Evolutionary conservation across 64 coral and sea anemone species (phyloP).

Genomic region (Trachythela sp.): DNA sequence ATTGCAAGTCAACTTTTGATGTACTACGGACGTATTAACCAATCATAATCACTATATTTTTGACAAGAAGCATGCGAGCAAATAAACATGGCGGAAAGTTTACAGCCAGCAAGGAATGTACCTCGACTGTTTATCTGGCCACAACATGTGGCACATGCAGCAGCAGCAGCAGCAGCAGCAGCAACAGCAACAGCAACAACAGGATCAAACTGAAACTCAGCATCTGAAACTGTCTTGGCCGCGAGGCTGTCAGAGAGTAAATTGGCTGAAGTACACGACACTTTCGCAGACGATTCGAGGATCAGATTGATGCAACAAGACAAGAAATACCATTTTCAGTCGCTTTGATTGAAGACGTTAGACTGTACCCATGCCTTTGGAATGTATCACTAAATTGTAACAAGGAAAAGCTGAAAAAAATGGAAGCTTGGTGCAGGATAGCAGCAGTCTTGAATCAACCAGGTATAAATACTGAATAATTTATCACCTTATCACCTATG

Average conservation of each 20-base stretch:
- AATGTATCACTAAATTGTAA: background rate
- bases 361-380: conserved; percentile 2
- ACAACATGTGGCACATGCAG: background rate
- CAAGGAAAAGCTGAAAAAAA: conserved; percentile 9
- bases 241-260: background rate
- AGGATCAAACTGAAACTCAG: background rate
- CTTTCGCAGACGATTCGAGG: background rate
- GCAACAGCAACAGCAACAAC: background rate
- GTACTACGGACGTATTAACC: background rate
- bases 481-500: background rate
- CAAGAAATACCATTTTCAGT: background rate
- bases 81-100: background rate
- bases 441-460: conserved; percentile 1
- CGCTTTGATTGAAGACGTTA: background rate
- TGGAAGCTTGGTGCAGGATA: conserved; percentile 6
- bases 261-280: background rate
- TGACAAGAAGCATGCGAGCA: background rate
- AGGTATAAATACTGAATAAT: background rate
- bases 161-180: background rate
- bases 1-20: background rate
- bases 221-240: background rate
- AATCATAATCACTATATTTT: background rate
- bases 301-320: background rate
- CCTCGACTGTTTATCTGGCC: background rate
- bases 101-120: background rate